A percentile compares a stretch with the other conserved stretches of the same genome.
These are phyloP conservation scores for Polyploca ridens DNA, from an alignment of 2,888 invertebrate genomes.

Conservation along the genomic window DNA sequence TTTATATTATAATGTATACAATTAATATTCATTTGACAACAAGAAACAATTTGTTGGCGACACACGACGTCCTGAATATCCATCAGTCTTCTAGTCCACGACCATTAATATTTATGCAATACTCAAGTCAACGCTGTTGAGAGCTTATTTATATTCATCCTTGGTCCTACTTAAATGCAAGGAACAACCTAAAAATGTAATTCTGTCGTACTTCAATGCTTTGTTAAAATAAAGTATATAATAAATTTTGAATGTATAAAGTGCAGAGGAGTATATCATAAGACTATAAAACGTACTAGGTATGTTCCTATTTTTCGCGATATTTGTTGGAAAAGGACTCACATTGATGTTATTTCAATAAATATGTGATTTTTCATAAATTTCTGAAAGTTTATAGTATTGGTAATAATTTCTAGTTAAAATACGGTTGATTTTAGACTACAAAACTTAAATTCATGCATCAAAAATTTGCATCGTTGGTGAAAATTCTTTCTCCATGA, in stretches of 20 bases:
- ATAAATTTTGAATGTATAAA: conserved; percentile 16
- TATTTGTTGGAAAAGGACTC: too few species aligned
- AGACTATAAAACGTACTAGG: too few species aligned
- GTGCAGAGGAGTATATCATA: not conserved
- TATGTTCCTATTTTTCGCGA: too few species aligned
- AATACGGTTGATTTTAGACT: too few species aligned
- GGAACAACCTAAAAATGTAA: too few species aligned
- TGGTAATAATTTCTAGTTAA: too few species aligned
- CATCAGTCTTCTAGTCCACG: conserved; percentile 64
- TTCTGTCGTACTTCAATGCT: conserved; percentile 44
- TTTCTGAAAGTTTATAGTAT: too few species aligned
- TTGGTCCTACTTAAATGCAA: conserved; percentile 44
- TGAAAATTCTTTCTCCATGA: too few species aligned
- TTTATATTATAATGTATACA: conserved; percentile 36
- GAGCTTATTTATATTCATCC: conserved; percentile 80
- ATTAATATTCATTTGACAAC: conserved; percentile 52
- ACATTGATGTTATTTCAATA: too few species aligned
- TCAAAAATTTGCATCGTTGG: too few species aligned
- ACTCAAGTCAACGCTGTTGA: conserved; percentile 63
- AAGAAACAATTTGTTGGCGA: conserved; percentile 35
- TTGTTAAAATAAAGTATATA: conserved; percentile 24
- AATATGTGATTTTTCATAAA: too few species aligned
- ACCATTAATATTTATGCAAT: conserved; percentile 78
- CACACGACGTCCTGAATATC: conserved; percentile 48
- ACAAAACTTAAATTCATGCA: too few species aligned